A percentile compares a stretch with the other conserved stretches of the same genome.
phyloP scores from a whole-genome alignment of 2,797 vertebrate species.

The Alosa sapidissima region DNA sequence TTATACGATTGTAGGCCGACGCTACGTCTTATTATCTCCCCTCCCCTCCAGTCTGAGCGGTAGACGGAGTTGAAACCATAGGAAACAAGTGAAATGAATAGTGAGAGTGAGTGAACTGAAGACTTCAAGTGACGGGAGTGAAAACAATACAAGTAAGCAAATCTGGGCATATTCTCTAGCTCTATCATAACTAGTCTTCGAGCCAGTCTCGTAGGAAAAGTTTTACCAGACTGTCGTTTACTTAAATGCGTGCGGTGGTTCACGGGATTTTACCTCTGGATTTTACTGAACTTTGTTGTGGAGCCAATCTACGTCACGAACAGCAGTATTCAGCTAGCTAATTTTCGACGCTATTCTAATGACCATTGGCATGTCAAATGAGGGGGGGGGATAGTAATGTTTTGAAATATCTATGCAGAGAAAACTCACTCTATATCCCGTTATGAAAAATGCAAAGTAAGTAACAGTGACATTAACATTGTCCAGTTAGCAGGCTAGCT shows the following conservation, averaged over 20 bases:
- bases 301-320: not conserved
- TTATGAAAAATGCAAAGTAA: not conserved
- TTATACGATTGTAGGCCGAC: not conserved
- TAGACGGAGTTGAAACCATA: not conserved
- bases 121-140: not conserved
- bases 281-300: not conserved
- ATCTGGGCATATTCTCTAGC: not conserved
- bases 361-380: not conserved
- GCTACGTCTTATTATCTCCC: not conserved
- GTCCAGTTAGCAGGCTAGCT: conserved; percentile 7
- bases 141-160: conserved; percentile 15
- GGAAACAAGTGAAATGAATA: conserved; percentile 12
- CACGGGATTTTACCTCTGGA: not conserved
- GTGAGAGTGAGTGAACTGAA: conserved; percentile 4
- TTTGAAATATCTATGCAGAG: not conserved
- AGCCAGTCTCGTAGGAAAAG: not conserved
- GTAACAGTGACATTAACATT: not conserved
- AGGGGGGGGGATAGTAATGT: not conserved
- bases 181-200: not conserved
- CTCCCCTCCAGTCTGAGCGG: not conserved
- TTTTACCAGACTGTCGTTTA: not conserved
- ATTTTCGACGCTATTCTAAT: not conserved
- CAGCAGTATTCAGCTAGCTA: not conserved
- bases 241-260: not conserved
- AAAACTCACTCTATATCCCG: not conserved